A percentile compares a stretch with the other conserved stretches of the same genome.
phyloP scores from a whole-genome alignment of 1,140 invertebrate genomes.

The Bombyx mandarina region DNA sequence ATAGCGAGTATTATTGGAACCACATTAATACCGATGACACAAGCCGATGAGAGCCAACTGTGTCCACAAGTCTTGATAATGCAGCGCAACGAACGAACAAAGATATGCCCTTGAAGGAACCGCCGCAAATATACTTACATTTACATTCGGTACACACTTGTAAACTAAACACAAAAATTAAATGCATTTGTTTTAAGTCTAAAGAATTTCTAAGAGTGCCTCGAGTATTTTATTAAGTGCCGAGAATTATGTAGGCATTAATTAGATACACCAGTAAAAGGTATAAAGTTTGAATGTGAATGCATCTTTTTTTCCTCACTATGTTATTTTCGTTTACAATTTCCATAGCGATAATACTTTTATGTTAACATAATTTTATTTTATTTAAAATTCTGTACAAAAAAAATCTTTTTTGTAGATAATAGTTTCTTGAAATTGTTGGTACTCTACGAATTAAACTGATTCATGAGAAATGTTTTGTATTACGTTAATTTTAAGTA shows the following conservation, averaged over 20 bases:
- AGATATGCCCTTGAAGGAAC: conserved; percentile 51
- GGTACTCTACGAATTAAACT: too few relatives aligned
- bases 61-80: conserved; percentile 55
- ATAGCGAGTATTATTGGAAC: conserved; percentile 50
- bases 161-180: conserved; percentile 27
- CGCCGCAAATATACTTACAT: conserved; percentile 18
- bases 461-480: too few relatives aligned
- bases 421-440: too few relatives aligned
- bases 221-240: too few relatives aligned
- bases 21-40: conserved; percentile 66
- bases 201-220: conserved; percentile 2
- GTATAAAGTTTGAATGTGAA: too few relatives aligned
- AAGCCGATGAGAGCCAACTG: conserved; percentile 63
- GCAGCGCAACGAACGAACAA: conserved; percentile 41
- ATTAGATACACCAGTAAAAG: background rate
- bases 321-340: too few relatives aligned
- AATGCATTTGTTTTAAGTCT: conserved; percentile 30
- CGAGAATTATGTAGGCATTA: background rate
- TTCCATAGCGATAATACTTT: too few relatives aligned
- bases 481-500: too few relatives aligned
- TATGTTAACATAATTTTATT: too few relatives aligned
- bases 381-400: background rate
- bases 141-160: conserved; percentile 9
- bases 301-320: too few relatives aligned
- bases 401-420: background rate